Percentiles rank a stretch among this genome's conserved stretches.
phyloP scores from a whole-genome alignment of 30 jellyfish, hydroid and myxozoan genomes.

The Cassiopea andromeda region DNA sequence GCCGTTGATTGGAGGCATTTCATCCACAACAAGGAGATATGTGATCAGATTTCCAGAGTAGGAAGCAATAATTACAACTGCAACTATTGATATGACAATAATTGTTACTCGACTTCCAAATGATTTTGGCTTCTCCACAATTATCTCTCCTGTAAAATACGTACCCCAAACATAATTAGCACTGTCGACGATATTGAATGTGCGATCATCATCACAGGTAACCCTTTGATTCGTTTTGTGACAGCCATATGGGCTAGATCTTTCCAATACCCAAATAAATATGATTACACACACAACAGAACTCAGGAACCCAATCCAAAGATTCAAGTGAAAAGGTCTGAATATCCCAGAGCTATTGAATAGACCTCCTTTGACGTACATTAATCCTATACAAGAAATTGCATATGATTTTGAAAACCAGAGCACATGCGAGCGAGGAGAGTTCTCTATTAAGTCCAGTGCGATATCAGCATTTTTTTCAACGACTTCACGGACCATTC shows the following conservation, averaged over 20 bases:
- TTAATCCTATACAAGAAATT: neutral
- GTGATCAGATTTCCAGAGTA: conserved; percentile 39
- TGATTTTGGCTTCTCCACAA: conserved; percentile 12
- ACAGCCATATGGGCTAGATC: conserved; percentile 20
- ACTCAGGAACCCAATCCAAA: conserved; percentile 7
- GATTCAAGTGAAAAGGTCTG: neutral
- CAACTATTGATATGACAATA: neutral
- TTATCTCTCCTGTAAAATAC: conserved; percentile 36
- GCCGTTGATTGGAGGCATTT: conserved; percentile 17
- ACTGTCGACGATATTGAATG: conserved; percentile 31
- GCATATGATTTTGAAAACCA: neutral
- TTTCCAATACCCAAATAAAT: conserved; percentile 23
- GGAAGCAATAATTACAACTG: neutral
- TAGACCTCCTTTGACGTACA: neutral
- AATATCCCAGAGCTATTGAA: conserved; percentile 1
- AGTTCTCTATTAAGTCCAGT: neutral
- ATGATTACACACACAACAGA: neutral
- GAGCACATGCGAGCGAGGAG: neutral
- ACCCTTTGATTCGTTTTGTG: neutral
- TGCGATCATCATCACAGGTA: neutral
- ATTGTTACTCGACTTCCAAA: conserved; percentile 5
- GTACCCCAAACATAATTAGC: conserved; percentile 47
- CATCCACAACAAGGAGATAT: conserved; percentile 18
- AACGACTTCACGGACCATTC: neutral
- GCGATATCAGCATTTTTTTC: conserved; percentile 3